These are phyloP conservation scores for Laterallus jamaicensis DNA, from an alignment of 2,113 vertebrate species.

Conservation along the genomic window DNA sequence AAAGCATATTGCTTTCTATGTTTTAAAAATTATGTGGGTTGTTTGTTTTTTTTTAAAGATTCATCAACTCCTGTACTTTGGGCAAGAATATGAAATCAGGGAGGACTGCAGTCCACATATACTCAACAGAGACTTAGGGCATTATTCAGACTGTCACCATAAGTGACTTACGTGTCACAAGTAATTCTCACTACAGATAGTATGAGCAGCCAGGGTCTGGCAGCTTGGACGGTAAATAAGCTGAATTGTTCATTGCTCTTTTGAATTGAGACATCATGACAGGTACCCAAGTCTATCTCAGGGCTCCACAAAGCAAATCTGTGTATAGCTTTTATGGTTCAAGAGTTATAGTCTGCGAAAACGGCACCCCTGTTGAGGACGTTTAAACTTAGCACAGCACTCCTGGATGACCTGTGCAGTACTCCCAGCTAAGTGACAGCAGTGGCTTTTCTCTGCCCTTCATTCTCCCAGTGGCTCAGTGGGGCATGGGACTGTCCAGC, in stretches of 20 bases:
- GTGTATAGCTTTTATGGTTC: not conserved
- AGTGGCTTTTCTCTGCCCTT: not conserved
- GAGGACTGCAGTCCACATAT: not conserved
- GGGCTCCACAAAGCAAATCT: not conserved
- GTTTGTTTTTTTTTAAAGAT: not conserved
- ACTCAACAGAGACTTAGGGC: not conserved
- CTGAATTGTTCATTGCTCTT: conserved; percentile 48
- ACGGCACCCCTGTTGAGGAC: not conserved
- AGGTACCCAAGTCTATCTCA: conserved; percentile 16
- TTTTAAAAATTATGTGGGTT: not conserved
- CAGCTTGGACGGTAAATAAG: conserved; percentile 41
- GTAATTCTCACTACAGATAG: conserved; percentile 34
- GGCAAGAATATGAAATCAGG: not conserved
- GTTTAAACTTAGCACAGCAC: not conserved
- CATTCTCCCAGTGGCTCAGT: not conserved
- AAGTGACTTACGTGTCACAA: conserved; percentile 58
- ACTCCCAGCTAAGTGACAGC: not conserved
- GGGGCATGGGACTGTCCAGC: not conserved
- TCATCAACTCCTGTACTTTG: not conserved
- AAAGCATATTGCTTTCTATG: not conserved
- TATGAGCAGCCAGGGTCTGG: conserved; percentile 36
- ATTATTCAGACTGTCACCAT: conserved; percentile 39
- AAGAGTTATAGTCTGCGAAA: conserved; percentile 1
- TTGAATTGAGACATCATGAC: conserved; percentile 39
- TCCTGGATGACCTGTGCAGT: not conserved